Conservation (phyloP, 2,113 vertebrate species). For the Myotis lucifugus region DNA sequence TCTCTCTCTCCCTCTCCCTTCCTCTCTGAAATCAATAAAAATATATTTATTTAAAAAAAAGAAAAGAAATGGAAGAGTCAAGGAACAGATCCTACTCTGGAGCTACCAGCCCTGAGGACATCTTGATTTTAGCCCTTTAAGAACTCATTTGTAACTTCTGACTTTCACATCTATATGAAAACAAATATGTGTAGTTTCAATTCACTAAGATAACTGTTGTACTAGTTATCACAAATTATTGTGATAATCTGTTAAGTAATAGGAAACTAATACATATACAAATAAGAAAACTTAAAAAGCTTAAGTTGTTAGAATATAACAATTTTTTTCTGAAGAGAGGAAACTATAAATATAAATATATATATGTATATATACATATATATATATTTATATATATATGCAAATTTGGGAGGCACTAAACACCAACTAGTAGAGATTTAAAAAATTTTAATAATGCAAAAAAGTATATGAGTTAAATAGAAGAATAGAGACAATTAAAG, state of each 20-base stretch:
- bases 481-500: background rate
- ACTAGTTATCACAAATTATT: background rate
- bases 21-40: background rate
- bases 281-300: background rate
- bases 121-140: background rate
- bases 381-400: background rate
- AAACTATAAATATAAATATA: background rate
- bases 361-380: background rate
- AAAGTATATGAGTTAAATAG: background rate
- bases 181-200: background rate
- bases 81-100: background rate
- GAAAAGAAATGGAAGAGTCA: background rate
- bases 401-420: background rate
- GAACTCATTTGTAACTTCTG: background rate
- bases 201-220: background rate
- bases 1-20: too few species aligned
- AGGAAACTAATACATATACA: background rate
- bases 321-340: background rate
- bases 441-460: background rate
- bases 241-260: background rate
- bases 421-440: background rate
- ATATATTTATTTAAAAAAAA: too few species aligned
- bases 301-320: background rate
- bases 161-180: background rate
- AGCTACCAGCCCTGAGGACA: fast-evolving